These are phyloP conservation scores for Dipodomys ordii DNA, from an alignment of 2,113 vertebrate species.

Conservation along the genomic window DNA sequence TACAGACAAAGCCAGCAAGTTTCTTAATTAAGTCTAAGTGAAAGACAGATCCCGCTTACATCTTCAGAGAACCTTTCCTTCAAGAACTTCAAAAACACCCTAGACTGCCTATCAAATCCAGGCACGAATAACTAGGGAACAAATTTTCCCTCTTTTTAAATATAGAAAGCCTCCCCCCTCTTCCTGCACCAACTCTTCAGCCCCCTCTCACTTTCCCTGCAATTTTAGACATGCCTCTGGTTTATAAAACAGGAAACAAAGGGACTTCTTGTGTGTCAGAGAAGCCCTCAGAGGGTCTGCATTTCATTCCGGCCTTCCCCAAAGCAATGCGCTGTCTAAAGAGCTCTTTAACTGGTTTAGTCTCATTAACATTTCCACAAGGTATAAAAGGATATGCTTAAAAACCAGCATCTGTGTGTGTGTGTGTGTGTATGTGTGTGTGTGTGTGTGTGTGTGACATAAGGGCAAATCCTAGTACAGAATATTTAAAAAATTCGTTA, in stretches of 20 bases:
- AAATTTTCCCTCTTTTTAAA: slow-evolving; percentile 78
- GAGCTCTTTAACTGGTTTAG: slow-evolving; percentile 87
- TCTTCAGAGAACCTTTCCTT: slow-evolving; percentile 76
- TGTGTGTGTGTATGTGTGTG: too few species aligned
- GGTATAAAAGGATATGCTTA: slow-evolving; percentile 88
- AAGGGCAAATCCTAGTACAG: slow-evolving; percentile 59
- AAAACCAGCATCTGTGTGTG: slow-evolving; percentile 48
- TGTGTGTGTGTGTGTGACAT: too few species aligned
- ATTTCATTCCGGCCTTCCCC: slow-evolving; percentile 86
- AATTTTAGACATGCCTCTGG: slow-evolving; percentile 89
- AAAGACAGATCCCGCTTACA: slow-evolving; percentile 87
- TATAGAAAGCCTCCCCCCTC: slow-evolving; percentile 75
- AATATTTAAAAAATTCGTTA: slow-evolving; percentile 68
- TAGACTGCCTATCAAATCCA: slow-evolving; percentile 73
- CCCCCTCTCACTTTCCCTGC: slow-evolving; percentile 85
- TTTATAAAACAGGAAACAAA: slow-evolving; percentile 93
- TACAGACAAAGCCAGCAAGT: slow-evolving; percentile 88
- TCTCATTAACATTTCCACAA: slow-evolving; percentile 95
- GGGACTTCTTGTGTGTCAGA: slow-evolving; percentile 90
- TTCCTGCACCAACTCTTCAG: slow-evolving; percentile 81
- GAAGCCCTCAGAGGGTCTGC: slow-evolving; percentile 91
- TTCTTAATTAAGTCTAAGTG: slow-evolving; percentile 90
- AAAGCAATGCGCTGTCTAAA: slow-evolving; percentile 82
- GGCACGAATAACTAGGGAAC: slow-evolving; percentile 60
- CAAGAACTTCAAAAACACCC: slow-evolving; percentile 80